These are phyloP conservation scores for Zaprionus taronus DNA, from an alignment of 1,140 invertebrate species.

Conservation along the genomic window DNA sequence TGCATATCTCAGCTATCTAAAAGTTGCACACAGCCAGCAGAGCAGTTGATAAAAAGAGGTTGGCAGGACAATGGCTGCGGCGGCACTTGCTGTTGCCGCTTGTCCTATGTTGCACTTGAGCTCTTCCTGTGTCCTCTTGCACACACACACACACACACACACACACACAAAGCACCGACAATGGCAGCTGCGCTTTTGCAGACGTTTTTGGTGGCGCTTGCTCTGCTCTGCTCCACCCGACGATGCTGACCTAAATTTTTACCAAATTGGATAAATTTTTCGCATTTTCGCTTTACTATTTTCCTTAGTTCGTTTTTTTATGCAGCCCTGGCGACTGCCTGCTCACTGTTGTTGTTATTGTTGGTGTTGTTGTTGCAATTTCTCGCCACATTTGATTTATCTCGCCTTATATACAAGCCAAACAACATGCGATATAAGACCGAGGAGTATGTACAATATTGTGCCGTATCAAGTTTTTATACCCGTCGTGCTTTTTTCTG, in stretches of 20 bases:
- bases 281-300: conserved; percentile 76
- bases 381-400: conserved; percentile 83
- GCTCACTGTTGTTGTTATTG: conserved; percentile 13
- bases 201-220: conserved; percentile 53
- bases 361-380: conserved; percentile 69
- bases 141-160: conserved; percentile 21
- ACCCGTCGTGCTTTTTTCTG: conserved; percentile 48
- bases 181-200: conserved; percentile 72
- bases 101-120: conserved; percentile 67
- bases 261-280: conserved; percentile 84
- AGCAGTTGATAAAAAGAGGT: conserved; percentile 28
- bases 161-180: conserved; percentile 37
- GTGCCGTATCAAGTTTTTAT: conserved; percentile 63
- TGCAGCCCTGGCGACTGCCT: conserved; percentile 42
- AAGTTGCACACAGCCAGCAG: conserved; percentile 16
- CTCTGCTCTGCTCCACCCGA: conserved; percentile 38
- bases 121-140: conserved; percentile 63
- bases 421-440: conserved; percentile 41
- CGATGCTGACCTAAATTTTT: conserved; percentile 83
- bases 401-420: conserved; percentile 72
- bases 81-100: conserved; percentile 62
- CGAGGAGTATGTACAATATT: conserved; percentile 46
- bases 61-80: conserved; percentile 71
- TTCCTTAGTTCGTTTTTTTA: conserved; percentile 43
- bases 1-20: conserved; percentile 44